Conservation (phyloP, 1,140 invertebrate species). For the Anastatus disparis region DNA sequence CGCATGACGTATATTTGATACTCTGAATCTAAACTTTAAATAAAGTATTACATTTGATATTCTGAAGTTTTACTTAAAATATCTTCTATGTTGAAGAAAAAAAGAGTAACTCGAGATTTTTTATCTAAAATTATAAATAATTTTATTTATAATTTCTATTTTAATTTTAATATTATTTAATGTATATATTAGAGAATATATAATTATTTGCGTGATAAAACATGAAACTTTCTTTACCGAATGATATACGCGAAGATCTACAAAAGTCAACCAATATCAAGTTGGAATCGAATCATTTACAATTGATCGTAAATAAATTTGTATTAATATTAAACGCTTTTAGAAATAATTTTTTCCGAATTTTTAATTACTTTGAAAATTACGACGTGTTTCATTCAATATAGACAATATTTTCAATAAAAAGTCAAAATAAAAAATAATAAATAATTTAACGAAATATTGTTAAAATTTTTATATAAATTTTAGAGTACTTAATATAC, state of each 20-base stretch:
- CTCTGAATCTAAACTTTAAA: constrained; percentile 1
- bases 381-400: neutral
- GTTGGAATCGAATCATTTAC: no score
- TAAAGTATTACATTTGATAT: constrained; percentile 6
- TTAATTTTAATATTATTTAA: no score
- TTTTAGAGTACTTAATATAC: constrained; percentile 32
- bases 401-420: constrained; percentile 20
- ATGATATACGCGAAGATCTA: no score
- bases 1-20: constrained; percentile 8
- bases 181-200: no score
- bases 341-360: no score
- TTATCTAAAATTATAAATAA: neutral
- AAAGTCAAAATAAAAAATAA: neutral
- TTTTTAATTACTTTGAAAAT: no score
- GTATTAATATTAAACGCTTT: no score
- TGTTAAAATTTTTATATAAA: constrained; percentile 13
- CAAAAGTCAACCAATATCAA: no score
- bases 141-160: neutral
- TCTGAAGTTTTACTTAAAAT: neutral
- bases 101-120: neutral
- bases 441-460: neutral
- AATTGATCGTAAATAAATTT: no score
- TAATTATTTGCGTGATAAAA: no score
- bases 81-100: constrained; percentile 6
- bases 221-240: no score